Evolutionary conservation across 2,888 invertebrate species (phyloP).

Genomic region (Rhagophthalmus giganteus): DNA sequence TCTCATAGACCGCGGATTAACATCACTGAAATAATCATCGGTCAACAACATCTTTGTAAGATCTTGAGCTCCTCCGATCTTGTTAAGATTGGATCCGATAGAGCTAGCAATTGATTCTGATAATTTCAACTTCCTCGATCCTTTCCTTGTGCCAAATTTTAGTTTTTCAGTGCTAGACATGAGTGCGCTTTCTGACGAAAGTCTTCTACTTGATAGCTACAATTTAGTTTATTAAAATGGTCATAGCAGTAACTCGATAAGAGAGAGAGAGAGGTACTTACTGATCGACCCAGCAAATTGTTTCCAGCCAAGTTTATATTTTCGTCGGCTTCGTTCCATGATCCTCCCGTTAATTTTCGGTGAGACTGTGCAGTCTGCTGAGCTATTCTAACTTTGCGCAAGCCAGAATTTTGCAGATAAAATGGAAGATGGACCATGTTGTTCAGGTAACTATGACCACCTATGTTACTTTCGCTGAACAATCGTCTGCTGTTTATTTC

Average conservation of each 20-base stretch:
- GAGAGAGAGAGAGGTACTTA: slow-evolving; percentile 40
- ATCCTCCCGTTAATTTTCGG: slow-evolving; percentile 48
- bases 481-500: slow-evolving; percentile 86
- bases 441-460: slow-evolving; percentile 90
- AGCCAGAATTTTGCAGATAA: slow-evolving; percentile 94
- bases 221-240: slow-evolving; percentile 21
- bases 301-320: slow-evolving; percentile 52
- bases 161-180: slow-evolving; percentile 84
- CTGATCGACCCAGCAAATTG: slow-evolving; percentile 58
- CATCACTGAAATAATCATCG: slow-evolving; percentile 98
- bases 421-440: slow-evolving; percentile 98
- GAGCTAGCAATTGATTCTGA: slow-evolving; percentile 92
- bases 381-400: slow-evolving; percentile 84
- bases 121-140: slow-evolving; percentile 74
- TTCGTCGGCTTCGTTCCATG: slow-evolving; percentile 62
- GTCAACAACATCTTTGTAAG: slow-evolving; percentile 82
- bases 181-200: slow-evolving; percentile 78
- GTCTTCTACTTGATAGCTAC: slow-evolving; percentile 71
- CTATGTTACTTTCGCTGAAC: slow-evolving; percentile 89
- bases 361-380: slow-evolving; percentile 74
- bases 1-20: slow-evolving; percentile 96
- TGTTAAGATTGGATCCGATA: slow-evolving; percentile 84
- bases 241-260: neutral
- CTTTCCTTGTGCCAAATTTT: slow-evolving; percentile 57
- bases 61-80: slow-evolving; percentile 73